Evolutionary conservation across 2,888 invertebrate species (phyloP), one percentile per base, ranked within the genome.

Genomic region (Diarsia mendica): DNA sequence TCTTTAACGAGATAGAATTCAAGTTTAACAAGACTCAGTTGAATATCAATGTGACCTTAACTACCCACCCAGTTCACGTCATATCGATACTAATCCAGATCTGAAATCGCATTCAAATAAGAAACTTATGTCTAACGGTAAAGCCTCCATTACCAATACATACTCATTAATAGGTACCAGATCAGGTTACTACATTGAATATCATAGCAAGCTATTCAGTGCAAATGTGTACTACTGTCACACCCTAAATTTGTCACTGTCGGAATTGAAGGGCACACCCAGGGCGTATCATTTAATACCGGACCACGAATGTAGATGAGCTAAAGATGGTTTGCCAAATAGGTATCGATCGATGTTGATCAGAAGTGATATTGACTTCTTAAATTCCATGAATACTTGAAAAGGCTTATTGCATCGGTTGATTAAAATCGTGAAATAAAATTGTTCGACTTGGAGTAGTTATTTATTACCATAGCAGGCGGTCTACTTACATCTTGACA

Each of bases 181-280:
- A 79, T 82, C 64, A 65, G 33, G 53, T 60, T 65, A 55, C 53
- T 0, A 66, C 58, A 78, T 68, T 75, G 44, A 76, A 76, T 75
- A 82, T 10, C 20, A 44, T 44, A n/a, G n/a, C n/a, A 9, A 48
- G 39, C 10, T 18, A 68, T 60, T 79, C 20, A 75, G 44, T 51
- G 55, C 33, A 60, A 82, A 82, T 78, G 20, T 78, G 15, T 49
- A 44, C 23, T 60, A 28, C 4, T 20, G 76, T 67, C 49, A 49
- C 49, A 55, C 76, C 49, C n/a, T 58, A 18, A 1, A 44, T 75
- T 75, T 66, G 49, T 80, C 18, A 49, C 28, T 33, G 44, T 23
- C 33, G 15, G 48, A 67, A 58, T 67, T 63, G 33, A 67, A 63
- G 49, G 20, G 8, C 49, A 1, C 28, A 13, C 3, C 46, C 28